Base-by-base conservation (phyloP, 2,888 invertebrate genomes). In the Tricholauxania praeusta region DNA sequence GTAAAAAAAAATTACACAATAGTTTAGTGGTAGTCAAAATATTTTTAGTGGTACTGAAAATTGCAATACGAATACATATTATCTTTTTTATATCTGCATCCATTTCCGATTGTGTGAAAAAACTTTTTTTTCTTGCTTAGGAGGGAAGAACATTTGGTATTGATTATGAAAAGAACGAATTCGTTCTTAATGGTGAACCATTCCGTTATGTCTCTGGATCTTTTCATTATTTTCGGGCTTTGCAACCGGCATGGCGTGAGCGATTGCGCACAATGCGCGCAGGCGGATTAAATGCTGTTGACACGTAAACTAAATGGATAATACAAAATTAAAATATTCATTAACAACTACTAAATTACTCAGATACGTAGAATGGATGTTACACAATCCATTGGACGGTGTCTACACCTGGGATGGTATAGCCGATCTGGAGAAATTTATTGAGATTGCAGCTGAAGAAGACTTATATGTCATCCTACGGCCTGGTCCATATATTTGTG, bases 401-500 rank as follows among this genome's bases (percentile, higher is more conserved):
- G 85, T 88, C 47, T 94, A 91, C 82, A 89, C 89, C 67, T 93
- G 91, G 80, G 84, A 89, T 5, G 92, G 91, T 0, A 91, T 92
- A 47, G 93, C 91, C 17, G 91, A 95, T 83, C 88, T 96, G 75
- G 91, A 89, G 6, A 86, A 88, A 60, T 96, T 94, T 83, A 87
- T 96, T 14, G 87, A 91, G 80, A 88, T 90, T 12, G 97, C 96
- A 0, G 91, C 93, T 74, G 91, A 94, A 77, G 93, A 93, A 82
- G 94, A 92, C 49, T 88, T 98, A 22, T 89, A 93, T n/a, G 95
- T 96, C 0, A 90, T 97, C 39, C 86, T 97, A 1, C 88, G 97
- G 39, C 93, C 95, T 0, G 97, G 97, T 0, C 97, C 97, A 0
- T 97, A 96, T 81, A 96, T 97, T 78, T 96, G 96, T 85, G 96